Base-by-base conservation (phyloP, 1,140 invertebrate species). In the Radopholus similis region DNA sequence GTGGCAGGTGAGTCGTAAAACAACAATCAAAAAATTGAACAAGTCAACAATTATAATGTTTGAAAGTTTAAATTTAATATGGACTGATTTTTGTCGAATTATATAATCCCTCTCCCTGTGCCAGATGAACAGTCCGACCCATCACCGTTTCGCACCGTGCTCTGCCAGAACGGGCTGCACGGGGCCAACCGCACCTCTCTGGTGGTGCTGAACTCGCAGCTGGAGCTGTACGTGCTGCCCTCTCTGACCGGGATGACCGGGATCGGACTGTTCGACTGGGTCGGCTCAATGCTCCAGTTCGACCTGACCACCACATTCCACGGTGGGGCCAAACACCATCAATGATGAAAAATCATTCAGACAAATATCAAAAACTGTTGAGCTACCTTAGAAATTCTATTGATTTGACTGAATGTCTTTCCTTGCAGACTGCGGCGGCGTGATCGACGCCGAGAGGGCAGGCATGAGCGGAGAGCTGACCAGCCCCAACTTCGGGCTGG, bases 381-480 rank as follows among this genome's bases (percentile, higher is more conserved):
- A n/a, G n/a, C n/a, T n/a, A n/a, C n/a, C n/a, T n/a, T n/a, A n/a
- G n/a, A n/a, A n/a, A n/a, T n/a, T 62, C 38, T 56, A 3, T 13
- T 56, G n/a, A 56, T 47, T 47, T 47, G n/a, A 11, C 23, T 11
- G 13, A 51, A 3, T 23, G 8, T 51, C 47, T 15, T 4, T 21
- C 54, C 21, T 66, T 75, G 64, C 35, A 81, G 78, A 60, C 34
- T 81, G 78, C 64, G 78, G 78, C 38, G 78, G 80, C 51, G 21
- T 73, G 9, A 68, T 82, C 15, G 59, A 64, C 15, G 49, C 58
- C 15, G 32, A 37, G 1, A 59, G 38, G 13, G 23, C 37, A 30
- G 67, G 63, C 26, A 71, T 71, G 51, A 37, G 44, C 8, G 81
- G 80, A 1, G 54, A 65, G 18, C 71, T 80, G 4, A 71, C 54